Evolutionary conservation across 2,797 vertebrate genomes (phyloP).

Genomic region (Lacerta bilineata): DNA sequence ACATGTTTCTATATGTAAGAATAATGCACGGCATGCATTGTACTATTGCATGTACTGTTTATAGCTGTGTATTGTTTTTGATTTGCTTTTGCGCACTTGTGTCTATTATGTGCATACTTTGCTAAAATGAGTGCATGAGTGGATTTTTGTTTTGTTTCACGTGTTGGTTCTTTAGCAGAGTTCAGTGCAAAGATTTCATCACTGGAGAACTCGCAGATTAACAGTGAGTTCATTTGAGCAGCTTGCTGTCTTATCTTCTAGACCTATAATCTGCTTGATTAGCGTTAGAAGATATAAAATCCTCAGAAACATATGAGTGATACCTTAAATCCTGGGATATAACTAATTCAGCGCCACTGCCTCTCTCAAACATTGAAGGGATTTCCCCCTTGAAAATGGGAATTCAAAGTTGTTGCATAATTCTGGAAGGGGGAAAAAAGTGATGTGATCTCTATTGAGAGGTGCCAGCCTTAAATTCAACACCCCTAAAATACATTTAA

Average conservation of each 20-base stretch:
- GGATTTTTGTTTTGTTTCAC: conserved; percentile 24
- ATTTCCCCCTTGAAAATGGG: not conserved
- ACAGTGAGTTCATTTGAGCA: conserved; percentile 64
- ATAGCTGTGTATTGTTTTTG: not conserved
- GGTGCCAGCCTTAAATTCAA: not conserved
- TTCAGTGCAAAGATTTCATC: conserved; percentile 64
- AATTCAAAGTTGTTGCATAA: not conserved
- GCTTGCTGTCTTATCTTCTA: not conserved
- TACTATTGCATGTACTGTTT: conserved; percentile 15
- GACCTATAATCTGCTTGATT: conserved; percentile 18
- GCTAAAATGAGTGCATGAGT: conserved; percentile 41
- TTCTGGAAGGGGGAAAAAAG: not conserved
- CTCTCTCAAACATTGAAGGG: not conserved
- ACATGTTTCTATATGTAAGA: not conserved
- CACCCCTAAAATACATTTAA: not conserved
- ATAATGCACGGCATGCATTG: conserved; percentile 48
- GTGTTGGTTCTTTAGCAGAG: conserved; percentile 70
- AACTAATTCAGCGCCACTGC: conserved; percentile 10
- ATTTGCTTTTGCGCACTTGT: not conserved
- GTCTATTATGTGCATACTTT: not conserved
- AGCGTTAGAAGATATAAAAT: conserved; percentile 33
- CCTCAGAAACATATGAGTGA: conserved; percentile 45
- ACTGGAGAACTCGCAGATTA: conserved; percentile 77
- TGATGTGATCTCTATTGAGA: not conserved
- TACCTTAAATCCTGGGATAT: not conserved